Base-by-base conservation (phyloP, 2,888 invertebrate species). In the Phania funesta region DNA sequence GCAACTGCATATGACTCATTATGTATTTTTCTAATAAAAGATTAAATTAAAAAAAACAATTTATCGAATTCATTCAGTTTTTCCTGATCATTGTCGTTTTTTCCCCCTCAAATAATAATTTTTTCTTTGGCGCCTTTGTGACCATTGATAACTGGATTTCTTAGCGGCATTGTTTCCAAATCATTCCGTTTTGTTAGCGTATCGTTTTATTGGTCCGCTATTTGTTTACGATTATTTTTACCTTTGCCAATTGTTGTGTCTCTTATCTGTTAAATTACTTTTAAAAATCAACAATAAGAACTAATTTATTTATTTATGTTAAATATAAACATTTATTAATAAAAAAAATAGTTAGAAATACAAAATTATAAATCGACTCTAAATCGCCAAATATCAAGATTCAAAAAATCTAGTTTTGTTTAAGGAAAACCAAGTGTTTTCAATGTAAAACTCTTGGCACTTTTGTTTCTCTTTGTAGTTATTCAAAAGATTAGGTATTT, bases 271-370 rank as follows among this genome's bases (percentile, higher is more conserved):
- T 80, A 85, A 85, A 85, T 84, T 85, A 74, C 84, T 80, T 83
- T 84, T 81, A 22, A 68, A 84, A 83, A 84, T 84, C 84, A 74
- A 75, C 77, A 70, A 74, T 70, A 80, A 83, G 80, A 84, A 84
- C 84, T 83, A 84, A 84, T 84, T 84, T 84, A 84, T 82, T 82
- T 78, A 82, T 82, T 82, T 82, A 74, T 78, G 73, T 82, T 82
- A 74, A 82, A 78, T 81, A 81, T 58, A 78, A 82, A 68, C 77
- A 77, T 68, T 82, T 82, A 82, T 82, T 78, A 76, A 62, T 44
- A 75, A 50, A 65, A 62, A 38, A 46, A 13, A 60, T 18, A 11
- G 8, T 2, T 9, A 29, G 35, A 50, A 24, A 38, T 4, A 32
- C 5, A 29, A 35, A 52, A 38, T 46, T 64, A 74, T 70, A 29